Percentiles rank a stretch among this genome's conserved stretches.
phyloP scores from a whole-genome alignment of 2,113 vertebrate genomes.

The Peucedramus taeniatus region DNA sequence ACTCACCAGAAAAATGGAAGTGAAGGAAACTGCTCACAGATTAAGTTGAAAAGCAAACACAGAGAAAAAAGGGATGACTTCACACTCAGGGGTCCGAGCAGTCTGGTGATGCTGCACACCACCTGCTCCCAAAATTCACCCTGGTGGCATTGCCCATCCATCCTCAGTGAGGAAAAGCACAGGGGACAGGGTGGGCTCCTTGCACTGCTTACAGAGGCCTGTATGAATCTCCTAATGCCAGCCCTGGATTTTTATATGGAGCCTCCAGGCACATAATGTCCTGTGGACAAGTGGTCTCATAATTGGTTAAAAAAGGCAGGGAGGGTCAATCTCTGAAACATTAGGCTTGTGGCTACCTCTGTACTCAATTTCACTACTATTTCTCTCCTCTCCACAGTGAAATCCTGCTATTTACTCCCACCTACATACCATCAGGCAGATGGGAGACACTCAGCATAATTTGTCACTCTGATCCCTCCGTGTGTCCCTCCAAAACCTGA shows the following conservation, averaged over 20 bases:
- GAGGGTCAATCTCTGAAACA: background rate
- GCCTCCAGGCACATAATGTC: background rate
- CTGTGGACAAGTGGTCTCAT: background rate
- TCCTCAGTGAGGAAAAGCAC: rapidly evolving
- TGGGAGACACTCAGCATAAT: background rate
- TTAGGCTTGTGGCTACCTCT: background rate
- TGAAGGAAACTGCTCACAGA: background rate
- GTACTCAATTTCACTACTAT: background rate
- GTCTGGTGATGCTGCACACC: background rate
- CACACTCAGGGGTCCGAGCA: background rate
- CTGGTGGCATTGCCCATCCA: background rate
- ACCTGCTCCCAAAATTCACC: background rate
- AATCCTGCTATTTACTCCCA: constrained; percentile 2
- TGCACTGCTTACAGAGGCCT: background rate
- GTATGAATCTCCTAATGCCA: rapidly evolving
- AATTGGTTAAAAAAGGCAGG: background rate
- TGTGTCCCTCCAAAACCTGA: background rate
- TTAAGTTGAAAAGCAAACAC: constrained; percentile 13
- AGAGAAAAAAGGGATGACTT: background rate
- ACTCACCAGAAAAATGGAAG: constrained; percentile 1
- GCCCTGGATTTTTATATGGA: background rate
- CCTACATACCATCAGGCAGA: background rate
- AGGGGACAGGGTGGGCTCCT: background rate
- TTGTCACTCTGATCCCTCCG: background rate
- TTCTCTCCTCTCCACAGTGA: background rate